Base-by-base conservation (phyloP, 1,140 invertebrate genomes). In the Apis laboriosa region DNA sequence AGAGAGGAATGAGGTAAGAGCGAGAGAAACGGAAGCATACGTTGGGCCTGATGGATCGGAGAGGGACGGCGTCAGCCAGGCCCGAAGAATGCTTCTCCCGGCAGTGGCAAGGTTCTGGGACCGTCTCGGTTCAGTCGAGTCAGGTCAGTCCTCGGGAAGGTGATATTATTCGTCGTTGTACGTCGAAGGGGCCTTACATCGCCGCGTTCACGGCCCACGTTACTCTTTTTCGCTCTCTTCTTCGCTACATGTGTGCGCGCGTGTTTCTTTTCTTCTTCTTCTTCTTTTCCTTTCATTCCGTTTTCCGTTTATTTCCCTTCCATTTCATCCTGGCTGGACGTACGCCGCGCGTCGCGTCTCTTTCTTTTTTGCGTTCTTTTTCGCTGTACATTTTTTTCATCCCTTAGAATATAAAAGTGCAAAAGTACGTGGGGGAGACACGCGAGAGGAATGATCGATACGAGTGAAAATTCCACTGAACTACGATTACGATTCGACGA, bases 101-200 rank as follows among this genome's bases (percentile, higher is more conserved):
- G 84, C 83, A 80, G 83, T 75, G 83, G 83, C 81, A 75, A 85
- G 83, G 87, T 81, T 86, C 88, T 90, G 91, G 87, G 92, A 90
- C 91, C 90, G 90, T 87, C 81, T 88, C 87, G 87, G 86, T 90
- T 91, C 91, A 94, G 93, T 94, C 91, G 91, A 93, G 91, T 92
- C 92, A 93, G 92, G 92, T 92, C 93, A 91, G 89, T 92, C 92
- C 90, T 91, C 90, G 90, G 85, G 90, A 92, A 93, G 90, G 91
- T 91, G 89, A 88, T 89, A 90, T 73, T 83, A 79, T 85, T 85
- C 86, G 84, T 86, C 77, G 83, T 83, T 68, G 81, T 86, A 76
- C 73, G 83, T 82, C 89, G 66, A 61, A 60, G 72, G 78, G 84
- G 84, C 81, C 77, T 76, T 80, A 76, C 75, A 84, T 87, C 75